Evolutionary conservation across 2,888 invertebrate genomes (phyloP).

Genomic region (Ditylenchus weischeri): DNA sequence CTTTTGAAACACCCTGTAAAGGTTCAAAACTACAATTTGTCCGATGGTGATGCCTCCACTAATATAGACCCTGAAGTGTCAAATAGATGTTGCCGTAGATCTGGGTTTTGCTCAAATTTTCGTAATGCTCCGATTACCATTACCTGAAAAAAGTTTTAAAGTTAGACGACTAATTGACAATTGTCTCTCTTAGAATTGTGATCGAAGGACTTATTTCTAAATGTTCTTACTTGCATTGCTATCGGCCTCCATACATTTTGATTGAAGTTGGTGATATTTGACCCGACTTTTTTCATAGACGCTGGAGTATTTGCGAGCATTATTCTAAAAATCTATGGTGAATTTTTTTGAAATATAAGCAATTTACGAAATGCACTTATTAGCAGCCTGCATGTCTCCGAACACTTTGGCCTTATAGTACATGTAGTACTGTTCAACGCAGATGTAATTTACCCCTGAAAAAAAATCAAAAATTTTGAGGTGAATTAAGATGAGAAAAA

Average conservation of each 20-base stretch:
- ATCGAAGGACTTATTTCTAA: too few relatives aligned
- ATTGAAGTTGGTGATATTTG: conserved; percentile 27
- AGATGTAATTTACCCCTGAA: conserved; percentile 26
- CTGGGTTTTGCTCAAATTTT: conserved; percentile 22
- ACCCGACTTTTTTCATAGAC: conserved; percentile 27
- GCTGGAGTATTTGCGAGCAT: conserved; percentile 26
- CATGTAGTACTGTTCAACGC: conserved; percentile 37
- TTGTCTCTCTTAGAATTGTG: too few relatives aligned
- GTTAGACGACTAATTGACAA: neutral
- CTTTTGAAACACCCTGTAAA: too few relatives aligned
- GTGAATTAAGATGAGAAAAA: neutral
- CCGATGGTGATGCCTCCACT: conserved; percentile 25
- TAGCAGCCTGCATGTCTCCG: conserved; percentile 23
- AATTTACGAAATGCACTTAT: neutral
- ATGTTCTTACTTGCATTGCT: conserved; percentile 14
- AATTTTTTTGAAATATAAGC: too few relatives aligned
- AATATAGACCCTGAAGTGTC: conserved; percentile 18
- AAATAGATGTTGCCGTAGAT: conserved; percentile 21
- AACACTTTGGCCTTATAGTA: conserved; percentile 30
- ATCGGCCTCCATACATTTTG: conserved; percentile 21
- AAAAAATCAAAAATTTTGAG: neutral
- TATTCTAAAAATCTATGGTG: neutral
- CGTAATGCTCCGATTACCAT: conserved; percentile 22
- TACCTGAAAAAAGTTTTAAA: conserved; percentile 10
- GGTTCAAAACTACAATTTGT: conserved; percentile 8